A percentile compares a stretch with the other conserved stretches of the same genome.
Conservation (phyloP, 2,113 vertebrate species). For the Xiphorhynchus elegans region DNA sequence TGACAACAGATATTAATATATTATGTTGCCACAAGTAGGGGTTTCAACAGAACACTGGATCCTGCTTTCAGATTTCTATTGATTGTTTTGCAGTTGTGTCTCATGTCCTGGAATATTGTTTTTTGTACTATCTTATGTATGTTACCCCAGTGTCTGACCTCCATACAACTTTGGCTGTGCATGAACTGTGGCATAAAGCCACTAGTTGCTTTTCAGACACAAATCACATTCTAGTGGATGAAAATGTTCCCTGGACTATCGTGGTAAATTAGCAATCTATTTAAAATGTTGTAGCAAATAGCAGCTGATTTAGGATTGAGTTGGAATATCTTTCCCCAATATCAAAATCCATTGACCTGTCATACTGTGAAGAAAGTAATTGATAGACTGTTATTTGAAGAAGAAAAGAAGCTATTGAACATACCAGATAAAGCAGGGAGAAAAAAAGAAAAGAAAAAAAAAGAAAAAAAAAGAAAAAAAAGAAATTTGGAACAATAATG, state of each 20-base stretch:
- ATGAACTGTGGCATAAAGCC: not conserved
- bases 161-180: not conserved
- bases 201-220: not conserved
- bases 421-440: not conserved
- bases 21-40: not conserved
- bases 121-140: not conserved
- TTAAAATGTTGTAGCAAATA: not conserved
- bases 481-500: not conserved
- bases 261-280: not conserved
- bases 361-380: not conserved
- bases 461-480: not conserved
- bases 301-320: not conserved
- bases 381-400: not conserved
- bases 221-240: not conserved
- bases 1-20: not conserved
- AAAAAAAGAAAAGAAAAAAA: not conserved
- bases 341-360: not conserved
- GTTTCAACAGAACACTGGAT: not conserved
- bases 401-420: not conserved
- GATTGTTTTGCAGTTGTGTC: not conserved
- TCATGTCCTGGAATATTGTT: not conserved
- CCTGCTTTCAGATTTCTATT: not conserved
- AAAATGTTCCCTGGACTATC: not conserved
- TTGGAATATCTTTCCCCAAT: not conserved
- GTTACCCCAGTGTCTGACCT: not conserved